A percentile compares a stretch with the other conserved stretches of the same genome.
These are phyloP conservation scores for Andrena dorsata DNA, from an alignment of 2,888 invertebrate species.

Conservation along the genomic window DNA sequence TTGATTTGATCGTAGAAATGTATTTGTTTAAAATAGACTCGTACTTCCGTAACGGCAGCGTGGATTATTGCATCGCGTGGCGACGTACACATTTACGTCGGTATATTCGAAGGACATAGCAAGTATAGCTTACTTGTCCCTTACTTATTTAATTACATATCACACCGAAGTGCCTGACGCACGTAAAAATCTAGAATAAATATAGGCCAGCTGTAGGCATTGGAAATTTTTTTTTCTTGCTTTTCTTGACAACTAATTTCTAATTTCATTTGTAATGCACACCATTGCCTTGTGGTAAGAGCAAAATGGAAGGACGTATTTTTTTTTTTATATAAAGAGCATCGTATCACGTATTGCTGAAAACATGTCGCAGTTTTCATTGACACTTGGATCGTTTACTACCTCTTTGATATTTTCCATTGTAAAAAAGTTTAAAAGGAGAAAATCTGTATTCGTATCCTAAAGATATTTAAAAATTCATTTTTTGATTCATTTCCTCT, in stretches of 20 bases:
- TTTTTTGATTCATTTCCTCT: slow-evolving; percentile 51
- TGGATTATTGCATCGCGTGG: slow-evolving; percentile 72
- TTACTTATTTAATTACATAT: slow-evolving; percentile 70
- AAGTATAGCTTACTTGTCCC: slow-evolving; percentile 41
- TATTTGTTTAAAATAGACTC: slow-evolving; percentile 69
- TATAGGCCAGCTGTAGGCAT: slow-evolving; percentile 72
- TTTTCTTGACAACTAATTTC: slow-evolving; percentile 38
- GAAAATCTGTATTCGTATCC: slow-evolving; percentile 33
- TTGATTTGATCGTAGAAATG: slow-evolving; percentile 66
- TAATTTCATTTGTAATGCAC: slow-evolving; percentile 47
- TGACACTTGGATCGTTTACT: slow-evolving; percentile 20
- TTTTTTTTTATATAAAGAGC: slow-evolving; percentile 34
- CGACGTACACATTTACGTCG: slow-evolving; percentile 41
- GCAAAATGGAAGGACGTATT: slow-evolving; percentile 54
- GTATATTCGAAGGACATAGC: slow-evolving; percentile 50
- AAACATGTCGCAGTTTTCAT: slow-evolving; percentile 21
- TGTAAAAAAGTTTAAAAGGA: slow-evolving; percentile 50
- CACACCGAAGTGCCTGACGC: slow-evolving; percentile 72
- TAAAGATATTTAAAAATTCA: slow-evolving; percentile 45
- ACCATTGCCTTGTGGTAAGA: slow-evolving; percentile 35
- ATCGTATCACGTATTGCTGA: slow-evolving; percentile 41
- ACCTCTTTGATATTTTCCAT: slow-evolving; percentile 25
- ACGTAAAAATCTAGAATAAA: slow-evolving; percentile 69
- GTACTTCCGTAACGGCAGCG: slow-evolving; percentile 71
- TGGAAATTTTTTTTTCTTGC: slow-evolving; percentile 33